Evolutionary conservation across 92 coral and sea anemone species (phyloP), one percentile per base, ranked within the genome.

Genomic region (Meandrina meandrites): DNA sequence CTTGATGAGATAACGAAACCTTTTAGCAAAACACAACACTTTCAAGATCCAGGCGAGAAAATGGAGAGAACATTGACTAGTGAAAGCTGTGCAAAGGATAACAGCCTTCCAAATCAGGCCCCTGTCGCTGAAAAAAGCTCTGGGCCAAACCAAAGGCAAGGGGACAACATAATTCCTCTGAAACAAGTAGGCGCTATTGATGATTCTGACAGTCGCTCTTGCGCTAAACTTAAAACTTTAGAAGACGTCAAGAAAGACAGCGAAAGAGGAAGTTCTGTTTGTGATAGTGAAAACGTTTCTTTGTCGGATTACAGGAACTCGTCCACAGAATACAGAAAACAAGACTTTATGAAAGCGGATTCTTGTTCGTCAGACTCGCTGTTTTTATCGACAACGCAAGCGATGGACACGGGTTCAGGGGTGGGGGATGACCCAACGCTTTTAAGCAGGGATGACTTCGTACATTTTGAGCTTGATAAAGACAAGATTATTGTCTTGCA

Each of bases 401-500:
- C 90, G 31, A 75, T 72, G 30, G 94, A 90, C 21, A 91, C 48
- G 54, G 71, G 72, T 85, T 81, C 91, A 31, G 98, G 96, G 8
- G 91, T 94, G 37, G 91, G 87, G 18, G 94, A 94, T 19, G 98
- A 94, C 67, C 98, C 98, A 1, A 94, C 98, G 13, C 89, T 94
- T 8, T 76, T 94, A 47, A 88, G 84, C 79, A 81, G 96, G 36
- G 86, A 93, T 6, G 94, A 94, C 78, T 94, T 93, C 79, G 90
- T 94, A 51, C 98, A 94, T 76, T 94, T 94, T 78, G 98, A 94
- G 86, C 90, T 94, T 30, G 98, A 94, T 60, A 94, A 94, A 64
- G 98, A 94, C 84, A 94, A 93, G 83, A 94, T 94, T n/a, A 94
- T 94, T 37, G 98, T 94, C n/a, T 87, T 94, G 40, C 95, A 93